Base-by-base conservation (phyloP, 2,797 vertebrate species). In the Catharus ustulatus region DNA sequence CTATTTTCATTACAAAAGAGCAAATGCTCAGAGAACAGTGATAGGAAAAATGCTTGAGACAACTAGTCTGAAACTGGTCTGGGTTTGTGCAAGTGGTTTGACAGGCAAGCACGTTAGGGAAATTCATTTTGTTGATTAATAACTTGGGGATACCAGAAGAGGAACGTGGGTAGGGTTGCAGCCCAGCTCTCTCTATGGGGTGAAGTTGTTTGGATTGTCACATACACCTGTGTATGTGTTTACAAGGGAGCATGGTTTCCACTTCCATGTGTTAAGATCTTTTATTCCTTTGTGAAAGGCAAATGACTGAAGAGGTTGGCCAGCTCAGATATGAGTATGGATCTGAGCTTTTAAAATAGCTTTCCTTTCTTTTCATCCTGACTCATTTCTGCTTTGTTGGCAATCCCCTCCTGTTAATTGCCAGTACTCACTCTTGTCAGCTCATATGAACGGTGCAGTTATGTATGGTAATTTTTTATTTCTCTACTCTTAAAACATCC, bases 1-100 rank as follows among this genome's bases (percentile, higher is more conserved):
- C 86, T 85, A 40, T 89, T 90, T 92, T 63, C 76, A 36, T 89
- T 81, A 84, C 38, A 79, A 59, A 69, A 92, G 57, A 68, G 72
- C 83, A 87, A 64, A 87, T 89, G 52, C 51, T 69, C 13, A 11
- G 22, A 32, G 71, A 78, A 3, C 36, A 46, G 23, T 3, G 51
- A 81, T 38, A 30, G 30, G 59, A 68, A 57, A 61, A 62, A 46
- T 62, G 71, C 75, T 74, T 74, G 71, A 92, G 78, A 91, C 78
- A 66, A 4, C 38, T 57, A 17, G 66, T 54, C 73, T 88, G 85
- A 66, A 84, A 69, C 18, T 54, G 19, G 51, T 32, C 29, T 30
- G 49, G 63, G 29, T 79, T 84, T 91, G 73, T 94, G n/a, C 66
- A 58, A 48, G 48, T 13, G 2, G 51, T 66, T 69, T 42, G 66